Percentiles rank a stretch among this genome's conserved stretches.
phyloP scores from a whole-genome alignment of 2,797 vertebrate species.

The Stomatorhinus walkeri region DNA sequence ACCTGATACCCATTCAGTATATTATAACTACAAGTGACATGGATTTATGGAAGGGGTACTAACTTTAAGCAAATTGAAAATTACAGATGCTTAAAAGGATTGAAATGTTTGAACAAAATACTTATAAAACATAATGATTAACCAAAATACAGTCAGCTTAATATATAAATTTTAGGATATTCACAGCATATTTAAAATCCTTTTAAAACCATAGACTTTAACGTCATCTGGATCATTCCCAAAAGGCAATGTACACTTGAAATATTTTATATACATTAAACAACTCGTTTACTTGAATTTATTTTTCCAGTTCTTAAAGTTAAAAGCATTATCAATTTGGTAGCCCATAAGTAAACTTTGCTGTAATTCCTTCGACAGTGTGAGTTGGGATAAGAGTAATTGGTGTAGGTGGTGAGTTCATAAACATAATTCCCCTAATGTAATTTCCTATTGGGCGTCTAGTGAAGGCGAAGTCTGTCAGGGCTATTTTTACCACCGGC shows the following conservation, averaged over 20 bases:
- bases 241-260: not conserved
- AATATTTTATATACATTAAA: not conserved
- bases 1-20: not conserved
- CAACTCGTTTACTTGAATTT: not conserved
- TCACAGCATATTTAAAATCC: not conserved
- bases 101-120: not conserved
- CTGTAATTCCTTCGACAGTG: not conserved
- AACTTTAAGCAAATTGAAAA: not conserved
- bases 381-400: not conserved
- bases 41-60: not conserved
- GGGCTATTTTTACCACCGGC: constrained; percentile 26
- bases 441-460: constrained; percentile 29
- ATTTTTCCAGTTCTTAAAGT: not conserved
- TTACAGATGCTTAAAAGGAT: not conserved
- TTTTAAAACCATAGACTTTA: not conserved
- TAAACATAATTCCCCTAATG: constrained; percentile 24
- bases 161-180: not conserved
- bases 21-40: not conserved
- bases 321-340: not conserved
- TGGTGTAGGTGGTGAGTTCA: not conserved
- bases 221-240: not conserved
- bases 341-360: not conserved
- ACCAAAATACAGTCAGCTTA: not conserved
- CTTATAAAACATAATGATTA: not conserved
- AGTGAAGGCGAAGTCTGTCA: not conserved